Conservation (phyloP, 2,888 invertebrate genomes). For the Alviniconcha strummeri region DNA sequence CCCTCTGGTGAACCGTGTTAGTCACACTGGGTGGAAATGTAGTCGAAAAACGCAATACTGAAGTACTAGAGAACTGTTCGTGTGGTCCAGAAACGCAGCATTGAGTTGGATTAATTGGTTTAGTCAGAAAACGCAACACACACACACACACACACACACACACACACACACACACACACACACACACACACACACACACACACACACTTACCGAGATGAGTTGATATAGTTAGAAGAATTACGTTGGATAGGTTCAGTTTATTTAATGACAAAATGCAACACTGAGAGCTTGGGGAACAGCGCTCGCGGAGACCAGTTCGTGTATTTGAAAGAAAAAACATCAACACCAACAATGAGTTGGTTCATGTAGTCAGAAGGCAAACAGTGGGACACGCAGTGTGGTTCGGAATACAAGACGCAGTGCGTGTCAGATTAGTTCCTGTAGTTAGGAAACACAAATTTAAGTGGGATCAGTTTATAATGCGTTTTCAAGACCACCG, state of each 20-base stretch:
- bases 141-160: conserved; percentile 7
- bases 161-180: conserved; percentile 3
- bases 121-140: background rate
- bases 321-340: background rate
- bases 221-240: background rate
- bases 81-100: background rate
- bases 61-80: background rate
- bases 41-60: background rate
- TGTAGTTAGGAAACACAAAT: no score
- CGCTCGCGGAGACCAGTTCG: no score
- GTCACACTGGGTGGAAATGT: background rate
- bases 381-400: no score
- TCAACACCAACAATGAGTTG: background rate
- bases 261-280: background rate
- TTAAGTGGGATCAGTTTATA: no score
- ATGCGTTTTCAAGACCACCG: no score
- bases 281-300: background rate
- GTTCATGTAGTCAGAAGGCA: background rate
- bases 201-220: background rate
- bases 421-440: no score
- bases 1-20: no score
- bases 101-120: no score
- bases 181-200: background rate
- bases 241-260: background rate
- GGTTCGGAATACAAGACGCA: no score